These are phyloP conservation scores for Chrysolina haemoptera DNA, from an alignment of 2,888 invertebrate genomes.

Conservation along the genomic window DNA sequence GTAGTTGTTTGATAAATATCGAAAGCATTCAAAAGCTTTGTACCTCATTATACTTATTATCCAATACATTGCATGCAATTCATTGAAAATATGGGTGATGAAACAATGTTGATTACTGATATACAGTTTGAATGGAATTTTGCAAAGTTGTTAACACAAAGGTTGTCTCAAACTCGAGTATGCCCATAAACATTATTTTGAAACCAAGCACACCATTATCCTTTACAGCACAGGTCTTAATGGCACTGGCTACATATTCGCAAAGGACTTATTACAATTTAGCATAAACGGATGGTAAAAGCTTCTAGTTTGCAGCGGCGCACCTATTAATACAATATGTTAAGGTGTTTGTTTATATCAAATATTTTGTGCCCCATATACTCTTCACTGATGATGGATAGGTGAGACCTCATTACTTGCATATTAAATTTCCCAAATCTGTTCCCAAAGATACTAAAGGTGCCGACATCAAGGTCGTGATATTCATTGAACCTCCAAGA, in stretches of 20 bases:
- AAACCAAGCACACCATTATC: constrained; percentile 40
- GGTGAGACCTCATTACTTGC: too few species aligned
- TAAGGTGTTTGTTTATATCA: too few species aligned
- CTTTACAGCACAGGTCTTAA: constrained; percentile 42
- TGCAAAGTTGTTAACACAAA: constrained; percentile 28
- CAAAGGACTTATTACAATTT: constrained; percentile 34
- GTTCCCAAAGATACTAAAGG: too few species aligned
- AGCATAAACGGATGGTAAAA: constrained; percentile 16
- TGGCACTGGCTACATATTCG: constrained; percentile 35
- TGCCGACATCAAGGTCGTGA: too few species aligned
- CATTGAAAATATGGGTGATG: background rate
- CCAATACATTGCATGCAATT: background rate
- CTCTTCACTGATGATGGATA: too few species aligned
- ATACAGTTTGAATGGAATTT: constrained; percentile 5
- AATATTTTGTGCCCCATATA: too few species aligned
- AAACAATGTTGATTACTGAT: constrained; percentile 13
- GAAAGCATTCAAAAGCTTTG: too few species aligned
- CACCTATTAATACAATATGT: background rate
- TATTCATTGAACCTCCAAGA: too few species aligned
- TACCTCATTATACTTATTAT: too few species aligned
- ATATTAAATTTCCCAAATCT: too few species aligned
- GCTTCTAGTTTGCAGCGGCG: constrained; percentile 26
- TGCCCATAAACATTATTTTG: constrained; percentile 43
- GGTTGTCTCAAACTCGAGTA: constrained; percentile 28
- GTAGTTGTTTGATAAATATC: too few species aligned